Conservation (phyloP, 2,888 invertebrate genomes). For the Aspidiotus rigidus region DNA sequence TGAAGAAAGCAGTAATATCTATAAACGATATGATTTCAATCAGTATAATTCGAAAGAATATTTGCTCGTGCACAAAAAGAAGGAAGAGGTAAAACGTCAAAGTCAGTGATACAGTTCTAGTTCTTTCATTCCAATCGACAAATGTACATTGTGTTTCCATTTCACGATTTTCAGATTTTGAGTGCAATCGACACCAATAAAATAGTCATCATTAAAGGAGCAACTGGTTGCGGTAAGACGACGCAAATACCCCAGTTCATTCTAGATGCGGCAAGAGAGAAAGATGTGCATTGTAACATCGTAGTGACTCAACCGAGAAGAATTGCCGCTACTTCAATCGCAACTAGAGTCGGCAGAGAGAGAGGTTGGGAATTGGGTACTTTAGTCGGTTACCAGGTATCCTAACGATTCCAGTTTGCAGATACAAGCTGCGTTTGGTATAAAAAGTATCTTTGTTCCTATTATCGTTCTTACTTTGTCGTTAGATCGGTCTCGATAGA, state of each 20-base stretch:
- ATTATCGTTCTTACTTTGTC: neutral
- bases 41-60: neutral
- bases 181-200: conserved; percentile 56
- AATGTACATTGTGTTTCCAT: neutral
- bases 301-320: conserved; percentile 86
- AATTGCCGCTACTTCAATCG: conserved; percentile 86
- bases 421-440: neutral
- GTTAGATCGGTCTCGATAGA: conserved; percentile 44
- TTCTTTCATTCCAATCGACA: neutral
- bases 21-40: neutral
- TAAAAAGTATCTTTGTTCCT: neutral
- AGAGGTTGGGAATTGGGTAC: conserved; percentile 71
- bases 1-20: neutral
- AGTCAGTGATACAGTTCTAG: neutral
- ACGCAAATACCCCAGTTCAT: conserved; percentile 89
- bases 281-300: conserved; percentile 66
- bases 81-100: conserved; percentile 4
- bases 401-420: neutral
- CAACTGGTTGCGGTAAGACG: conserved; percentile 92
- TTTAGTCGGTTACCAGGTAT: conserved; percentile 80
- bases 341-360: conserved; percentile 73
- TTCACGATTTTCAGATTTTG: conserved; percentile 51
- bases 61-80: conserved; percentile 10
- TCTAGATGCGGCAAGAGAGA: conserved; percentile 62
- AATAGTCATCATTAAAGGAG: conserved; percentile 78